Percentiles rank a stretch among this genome's conserved stretches.
These are phyloP conservation scores for Corella eumyota DNA, from an alignment of 23 tunicate genomes.

Conservation along the genomic window DNA sequence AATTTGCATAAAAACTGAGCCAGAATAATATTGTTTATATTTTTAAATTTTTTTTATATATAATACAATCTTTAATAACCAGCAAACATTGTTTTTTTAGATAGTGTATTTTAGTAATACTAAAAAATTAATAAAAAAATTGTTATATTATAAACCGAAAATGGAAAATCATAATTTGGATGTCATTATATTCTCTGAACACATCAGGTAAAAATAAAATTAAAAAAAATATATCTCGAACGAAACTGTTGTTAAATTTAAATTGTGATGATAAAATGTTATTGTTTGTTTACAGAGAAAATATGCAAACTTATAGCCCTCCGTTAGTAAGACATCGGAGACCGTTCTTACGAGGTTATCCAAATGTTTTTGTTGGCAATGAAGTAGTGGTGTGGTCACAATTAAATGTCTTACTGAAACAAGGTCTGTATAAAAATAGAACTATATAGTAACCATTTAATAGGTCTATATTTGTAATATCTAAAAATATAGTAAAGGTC, in stretches of 20 bases:
- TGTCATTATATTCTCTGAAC: slow-evolving; percentile 15
- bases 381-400: slow-evolving; percentile 48
- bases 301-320: slow-evolving; percentile 23
- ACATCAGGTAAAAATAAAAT: slow-evolving; percentile 17
- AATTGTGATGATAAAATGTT: too few species aligned
- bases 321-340: slow-evolving; percentile 46
- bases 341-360: slow-evolving; percentile 33
- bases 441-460: too few species aligned
- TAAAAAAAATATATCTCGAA: too few species aligned
- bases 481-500: too few species aligned
- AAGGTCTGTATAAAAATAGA: too few species aligned
- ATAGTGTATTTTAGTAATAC: too few species aligned
- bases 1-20: slow-evolving; percentile 7
- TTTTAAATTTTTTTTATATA: background rate
- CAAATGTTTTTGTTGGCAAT: slow-evolving; percentile 59
- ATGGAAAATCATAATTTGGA: slow-evolving; percentile 32
- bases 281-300: slow-evolving; percentile 13
- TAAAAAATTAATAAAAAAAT: slow-evolving; percentile 1
- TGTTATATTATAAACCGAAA: background rate
- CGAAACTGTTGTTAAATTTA: too few species aligned
- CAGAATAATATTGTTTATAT: too few species aligned
- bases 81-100: too few species aligned
- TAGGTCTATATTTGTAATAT: too few species aligned
- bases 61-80: background rate
- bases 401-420: too few species aligned